Base-by-base conservation (phyloP, 35 echinoderm and acorn worm species). In the Chiridota heheva region DNA sequence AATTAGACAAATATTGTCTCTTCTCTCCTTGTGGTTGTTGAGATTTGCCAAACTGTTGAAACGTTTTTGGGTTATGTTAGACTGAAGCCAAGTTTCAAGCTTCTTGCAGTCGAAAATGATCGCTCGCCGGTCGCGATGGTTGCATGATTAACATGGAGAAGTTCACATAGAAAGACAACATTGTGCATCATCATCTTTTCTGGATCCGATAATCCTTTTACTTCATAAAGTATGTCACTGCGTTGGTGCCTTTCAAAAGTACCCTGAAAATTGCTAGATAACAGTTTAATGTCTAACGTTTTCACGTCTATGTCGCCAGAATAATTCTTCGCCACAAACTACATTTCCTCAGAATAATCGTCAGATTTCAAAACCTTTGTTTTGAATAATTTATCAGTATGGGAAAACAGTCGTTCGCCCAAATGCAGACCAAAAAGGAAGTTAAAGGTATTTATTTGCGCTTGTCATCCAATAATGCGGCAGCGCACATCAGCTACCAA, bases 61-160 rank as follows among this genome's bases (percentile, higher is more conserved):
- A 26, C 58, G 22, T 20, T 25, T 58, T 37, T 78, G 75, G 22
- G 47, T 33, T 56, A 78, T 78, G 8, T 55, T 58, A 37, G 47
- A 78, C 18, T 57, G 28, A 18, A 78, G 36, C 75, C 75, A 78
- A 17, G 75, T 78, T 62, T 78, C 61, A 29, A 59, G 22, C 75
- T 33, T 37, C 74, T 78, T 25, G 49, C 74, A 18, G 51, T 59
- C 3, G 74, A 78, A 78, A 59, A 60, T 15, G 0, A 81, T 38
- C 51, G 64, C 67, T 81, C 76, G 7, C 53, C 76, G 15, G 56
- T 60, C 5, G 76, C 58, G 31, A 36, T 79, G 2, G 76, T 61
- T 79, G 76, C 76, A 79, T 29, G 76, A 60, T 34, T 79, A n/a
- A 79, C 76, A 5, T 60, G 76, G n/a, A 79, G 36, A 60, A 79